These are phyloP conservation scores for Pseudochirops cupreus DNA, from an alignment of 2,797 vertebrate genomes.

Conservation along the genomic window DNA sequence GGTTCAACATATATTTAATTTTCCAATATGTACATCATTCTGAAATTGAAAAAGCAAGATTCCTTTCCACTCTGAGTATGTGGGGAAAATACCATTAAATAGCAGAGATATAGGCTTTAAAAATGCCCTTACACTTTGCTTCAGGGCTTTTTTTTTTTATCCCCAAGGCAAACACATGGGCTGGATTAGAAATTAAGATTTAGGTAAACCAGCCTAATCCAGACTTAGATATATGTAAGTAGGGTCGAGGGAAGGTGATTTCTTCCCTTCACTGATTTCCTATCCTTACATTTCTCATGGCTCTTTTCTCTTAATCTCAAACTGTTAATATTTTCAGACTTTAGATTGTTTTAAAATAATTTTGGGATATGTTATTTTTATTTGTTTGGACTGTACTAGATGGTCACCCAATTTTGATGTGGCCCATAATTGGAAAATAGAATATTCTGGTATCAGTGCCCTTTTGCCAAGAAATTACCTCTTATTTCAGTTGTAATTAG, in stretches of 20 bases:
- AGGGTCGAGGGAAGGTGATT: neutral
- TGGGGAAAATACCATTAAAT: neutral
- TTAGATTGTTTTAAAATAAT: conserved; percentile 36
- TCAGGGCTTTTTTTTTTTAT: conserved; percentile 10
- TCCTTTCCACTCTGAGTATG: neutral
- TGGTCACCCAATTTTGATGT: conserved; percentile 49
- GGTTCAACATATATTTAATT: neutral
- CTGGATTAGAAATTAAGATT: neutral
- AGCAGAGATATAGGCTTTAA: neutral
- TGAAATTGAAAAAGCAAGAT: conserved; percentile 10
- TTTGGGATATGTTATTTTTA: conserved; percentile 36
- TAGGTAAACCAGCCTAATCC: neutral
- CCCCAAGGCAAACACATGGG: neutral
- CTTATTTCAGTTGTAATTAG: conserved; percentile 3
- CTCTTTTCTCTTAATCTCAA: neutral
- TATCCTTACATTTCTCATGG: conserved; percentile 10
- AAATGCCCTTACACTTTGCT: neutral
- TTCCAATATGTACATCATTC: neutral
- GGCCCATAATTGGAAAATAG: neutral
- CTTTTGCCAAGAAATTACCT: conserved; percentile 16
- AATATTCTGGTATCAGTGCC: conserved; percentile 36
- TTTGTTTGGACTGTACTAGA: conserved; percentile 59
- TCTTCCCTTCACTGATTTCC: neutral
- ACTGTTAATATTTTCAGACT: neutral
- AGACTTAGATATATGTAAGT: neutral